phyloP scores from a whole-genome alignment of 2,888 invertebrate genomes.

The Dasypogon diadema region DNA sequence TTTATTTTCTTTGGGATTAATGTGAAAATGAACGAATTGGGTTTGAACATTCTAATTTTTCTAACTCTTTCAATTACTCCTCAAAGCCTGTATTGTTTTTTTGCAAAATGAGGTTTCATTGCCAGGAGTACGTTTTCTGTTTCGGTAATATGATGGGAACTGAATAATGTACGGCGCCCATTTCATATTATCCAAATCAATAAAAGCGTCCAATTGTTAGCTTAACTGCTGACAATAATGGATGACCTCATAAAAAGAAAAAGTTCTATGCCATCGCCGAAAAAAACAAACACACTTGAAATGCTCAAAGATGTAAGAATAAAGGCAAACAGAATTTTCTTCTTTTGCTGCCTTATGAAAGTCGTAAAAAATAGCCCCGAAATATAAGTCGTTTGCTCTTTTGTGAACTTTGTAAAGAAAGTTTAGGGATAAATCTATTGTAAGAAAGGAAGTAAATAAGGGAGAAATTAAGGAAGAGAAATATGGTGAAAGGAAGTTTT shows the following conservation, averaged over 20 bases:
- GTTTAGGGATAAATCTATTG: constrained; percentile 11
- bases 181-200: constrained; percentile 21
- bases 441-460: constrained; percentile 2
- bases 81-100: too few relatives aligned
- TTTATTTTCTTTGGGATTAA: constrained; percentile 25
- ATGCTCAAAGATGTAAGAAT: constrained; percentile 24
- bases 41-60: background rate
- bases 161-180: background rate
- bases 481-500: background rate
- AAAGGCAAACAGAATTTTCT: constrained; percentile 40
- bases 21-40: background rate
- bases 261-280: constrained; percentile 24
- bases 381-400: constrained; percentile 38
- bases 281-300: constrained; percentile 39
- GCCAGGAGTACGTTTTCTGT: too few relatives aligned
- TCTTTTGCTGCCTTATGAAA: constrained; percentile 32
- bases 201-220: constrained; percentile 30
- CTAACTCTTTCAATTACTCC: background rate
- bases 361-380: constrained; percentile 37
- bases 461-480: background rate
- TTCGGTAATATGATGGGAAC: too few relatives aligned
- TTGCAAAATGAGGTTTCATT: too few relatives aligned
- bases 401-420: constrained; percentile 41
- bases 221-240: constrained; percentile 37
- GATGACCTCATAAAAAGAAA: constrained; percentile 38